These are phyloP conservation scores for Xiphophorus maculatus DNA, from an alignment of 2,113 vertebrate species.

Conservation along the genomic window DNA sequence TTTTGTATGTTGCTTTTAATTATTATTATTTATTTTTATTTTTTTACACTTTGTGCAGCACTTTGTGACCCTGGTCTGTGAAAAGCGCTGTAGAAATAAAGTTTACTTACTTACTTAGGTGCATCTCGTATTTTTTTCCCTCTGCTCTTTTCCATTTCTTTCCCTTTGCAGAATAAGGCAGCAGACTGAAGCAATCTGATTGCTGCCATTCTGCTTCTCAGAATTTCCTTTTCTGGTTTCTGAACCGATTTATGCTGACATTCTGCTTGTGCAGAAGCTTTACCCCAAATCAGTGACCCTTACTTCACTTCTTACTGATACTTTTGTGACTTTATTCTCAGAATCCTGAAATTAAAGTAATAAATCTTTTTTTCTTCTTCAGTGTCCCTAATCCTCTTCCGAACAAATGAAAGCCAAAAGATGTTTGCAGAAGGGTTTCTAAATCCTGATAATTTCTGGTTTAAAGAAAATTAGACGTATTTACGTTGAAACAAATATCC, in stretches of 20 bases:
- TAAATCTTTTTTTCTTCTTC: no score
- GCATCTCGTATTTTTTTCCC: neutral
- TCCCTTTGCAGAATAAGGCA: neutral
- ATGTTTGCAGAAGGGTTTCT: neutral
- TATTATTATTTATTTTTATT: no score
- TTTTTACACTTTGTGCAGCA: no score
- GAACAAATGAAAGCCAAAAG: neutral
- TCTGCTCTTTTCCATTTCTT: neutral
- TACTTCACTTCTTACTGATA: neutral
- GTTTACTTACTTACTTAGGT: no score
- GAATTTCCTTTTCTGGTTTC: neutral
- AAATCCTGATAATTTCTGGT: neutral
- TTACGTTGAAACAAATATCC: neutral
- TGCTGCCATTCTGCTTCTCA: neutral
- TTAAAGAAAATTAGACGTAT: neutral
- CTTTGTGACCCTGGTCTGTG: no score
- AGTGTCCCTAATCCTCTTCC: no score
- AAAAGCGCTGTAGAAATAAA: no score
- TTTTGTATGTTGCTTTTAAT: no score
- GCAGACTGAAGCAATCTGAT: neutral
- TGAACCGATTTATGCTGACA: neutral
- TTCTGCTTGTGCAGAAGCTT: neutral
- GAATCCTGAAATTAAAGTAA: no score
- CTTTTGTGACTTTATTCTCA: neutral
- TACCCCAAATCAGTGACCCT: neutral